Base-by-base conservation (phyloP, 2,113 vertebrate genomes). In the Chinchilla lanigera region DNA sequence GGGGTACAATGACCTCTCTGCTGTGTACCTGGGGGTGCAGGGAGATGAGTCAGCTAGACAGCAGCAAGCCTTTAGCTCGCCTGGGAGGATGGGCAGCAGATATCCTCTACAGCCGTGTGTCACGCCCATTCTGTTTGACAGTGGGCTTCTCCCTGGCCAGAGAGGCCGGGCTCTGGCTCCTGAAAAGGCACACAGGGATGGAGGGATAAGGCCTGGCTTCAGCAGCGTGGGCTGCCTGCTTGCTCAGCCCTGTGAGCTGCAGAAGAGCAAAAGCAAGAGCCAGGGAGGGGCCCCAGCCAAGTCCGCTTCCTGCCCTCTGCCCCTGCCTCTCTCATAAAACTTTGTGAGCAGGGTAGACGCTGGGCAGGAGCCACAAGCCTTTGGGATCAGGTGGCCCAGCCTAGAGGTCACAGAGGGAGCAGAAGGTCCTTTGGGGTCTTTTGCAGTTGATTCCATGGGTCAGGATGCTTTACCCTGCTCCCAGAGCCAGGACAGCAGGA, bases 381-480 rank as follows among this genome's bases (percentile, higher is more conserved):
- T 30, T 13, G 73, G 12, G 5, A 14, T 24, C 73, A 47, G 73
- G 41, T 77, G 73, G 11, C 44, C 41, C 73, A 30, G 5, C 1
- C 22, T n/a, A 30, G 56, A 12, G 13, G 8, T 13, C 14, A 3
- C 10, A 24, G 0, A 14, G 22, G 5, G 2, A 10, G 73, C 9
- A 33, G 67, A 56, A 84, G 83, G 33, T 22, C 0, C 26, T 50
- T 38, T 2, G 54, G 7, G 3, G 0, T 54, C 9, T 69, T 86
- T 61, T 92, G 38, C 7, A 65, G 44, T 2, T 0, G 14, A 26
- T 3, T n/a, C 2, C 24, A 5, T 60, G 38, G 73, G 67, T 69
- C 35, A n/a, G 73, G 24, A 44, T 47, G 73, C 41, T 28, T 77
- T 44, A 7, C 73, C 13, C 26, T 47, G 26, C 71, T 75, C 41